Conservation (phyloP, 2,113 vertebrate species). For the Mungos mungo region DNA sequence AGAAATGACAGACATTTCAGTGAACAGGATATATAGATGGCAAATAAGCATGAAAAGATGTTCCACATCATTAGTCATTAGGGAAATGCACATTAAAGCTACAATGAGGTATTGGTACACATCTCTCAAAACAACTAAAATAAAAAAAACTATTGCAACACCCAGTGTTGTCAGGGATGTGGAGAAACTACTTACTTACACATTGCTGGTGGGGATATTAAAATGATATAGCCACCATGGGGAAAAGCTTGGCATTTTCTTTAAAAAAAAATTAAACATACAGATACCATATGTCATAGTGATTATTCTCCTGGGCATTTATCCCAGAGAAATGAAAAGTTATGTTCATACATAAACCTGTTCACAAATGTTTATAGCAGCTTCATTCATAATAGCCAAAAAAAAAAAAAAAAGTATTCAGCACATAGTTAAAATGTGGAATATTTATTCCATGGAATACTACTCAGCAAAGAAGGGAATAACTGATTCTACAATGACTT, state of each 20-base stretch:
- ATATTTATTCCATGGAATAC: background rate
- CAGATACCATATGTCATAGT: background rate
- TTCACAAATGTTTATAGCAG: background rate
- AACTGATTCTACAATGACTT: background rate
- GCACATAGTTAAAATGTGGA: background rate
- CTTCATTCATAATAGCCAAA: background rate
- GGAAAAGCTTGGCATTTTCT: background rate
- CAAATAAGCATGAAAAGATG: background rate
- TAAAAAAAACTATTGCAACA: background rate
- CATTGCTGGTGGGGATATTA: background rate
- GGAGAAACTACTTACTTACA: background rate
- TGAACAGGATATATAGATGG: background rate
- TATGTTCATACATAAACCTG: background rate
- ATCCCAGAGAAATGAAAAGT: constrained; percentile 4
- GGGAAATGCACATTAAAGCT: constrained; percentile 30
- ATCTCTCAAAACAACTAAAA: constrained; percentile 6
- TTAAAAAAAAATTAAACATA: background rate
- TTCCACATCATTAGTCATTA: background rate
- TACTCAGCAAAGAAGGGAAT: background rate
- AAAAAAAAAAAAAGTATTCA: constrained; percentile 16
- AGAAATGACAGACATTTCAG: background rate
- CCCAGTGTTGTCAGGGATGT: background rate
- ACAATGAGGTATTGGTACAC: background rate
- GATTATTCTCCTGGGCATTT: background rate
- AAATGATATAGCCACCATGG: background rate